These are phyloP conservation scores for Antrozous pallidus DNA, from an alignment of 2,797 vertebrate species.

Conservation along the genomic window DNA sequence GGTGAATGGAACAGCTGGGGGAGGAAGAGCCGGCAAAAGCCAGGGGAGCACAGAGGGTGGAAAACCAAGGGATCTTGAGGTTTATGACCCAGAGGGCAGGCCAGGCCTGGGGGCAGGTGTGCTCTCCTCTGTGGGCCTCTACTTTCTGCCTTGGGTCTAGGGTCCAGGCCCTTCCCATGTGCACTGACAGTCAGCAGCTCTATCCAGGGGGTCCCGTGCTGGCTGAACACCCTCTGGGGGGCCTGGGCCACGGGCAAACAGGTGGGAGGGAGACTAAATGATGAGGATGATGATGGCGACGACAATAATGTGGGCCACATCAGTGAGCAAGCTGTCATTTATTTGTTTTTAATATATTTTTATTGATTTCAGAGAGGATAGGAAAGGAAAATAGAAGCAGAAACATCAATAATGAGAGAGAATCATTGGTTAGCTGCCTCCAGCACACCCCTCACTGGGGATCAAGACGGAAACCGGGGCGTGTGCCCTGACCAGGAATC, in stretches of 20 bases:
- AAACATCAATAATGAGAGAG: too few species aligned
- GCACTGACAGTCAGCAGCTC: conserved; percentile 36
- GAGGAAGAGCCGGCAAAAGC: conserved; percentile 77
- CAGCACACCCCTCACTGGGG: too few species aligned
- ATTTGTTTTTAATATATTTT: too few species aligned
- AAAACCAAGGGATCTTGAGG: conserved; percentile 69
- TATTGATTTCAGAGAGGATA: too few species aligned
- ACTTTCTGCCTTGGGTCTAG: conserved; percentile 69
- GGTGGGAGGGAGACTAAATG: background rate
- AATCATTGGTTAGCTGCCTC: too few species aligned
- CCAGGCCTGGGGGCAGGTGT: conserved; percentile 76
- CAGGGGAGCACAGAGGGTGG: conserved; percentile 67
- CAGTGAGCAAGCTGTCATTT: background rate
- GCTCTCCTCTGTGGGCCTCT: conserved; percentile 65
- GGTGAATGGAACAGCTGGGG: conserved; percentile 80
- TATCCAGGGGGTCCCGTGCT: conserved; percentile 17
- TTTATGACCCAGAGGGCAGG: conserved; percentile 68
- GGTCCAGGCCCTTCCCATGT: conserved; percentile 52
- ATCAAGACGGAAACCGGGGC: too few species aligned
- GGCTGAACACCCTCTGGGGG: background rate
- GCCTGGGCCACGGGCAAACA: background rate
- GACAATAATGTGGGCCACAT: background rate
- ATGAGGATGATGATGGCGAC: background rate
- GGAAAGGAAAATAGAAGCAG: too few species aligned
- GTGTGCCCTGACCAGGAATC: too few species aligned